phyloP scores from a whole-genome alignment of 53 echinoderm and acorn worm species.

The Arbacia lixula region DNA sequence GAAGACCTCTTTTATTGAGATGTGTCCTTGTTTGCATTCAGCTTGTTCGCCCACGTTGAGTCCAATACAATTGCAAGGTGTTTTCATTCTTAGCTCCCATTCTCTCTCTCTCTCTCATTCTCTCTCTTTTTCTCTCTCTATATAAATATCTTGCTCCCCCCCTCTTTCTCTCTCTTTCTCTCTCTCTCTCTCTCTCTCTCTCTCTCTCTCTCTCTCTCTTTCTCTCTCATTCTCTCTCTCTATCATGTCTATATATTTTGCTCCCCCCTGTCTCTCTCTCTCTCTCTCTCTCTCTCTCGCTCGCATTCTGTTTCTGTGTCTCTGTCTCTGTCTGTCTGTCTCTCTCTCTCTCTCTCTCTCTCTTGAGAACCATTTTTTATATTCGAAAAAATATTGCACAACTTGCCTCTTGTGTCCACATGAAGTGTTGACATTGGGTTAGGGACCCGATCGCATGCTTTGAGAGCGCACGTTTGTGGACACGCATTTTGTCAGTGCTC shows the following conservation, averaged over 20 bases:
- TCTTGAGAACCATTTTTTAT: too few relatives aligned
- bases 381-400: too few relatives aligned
- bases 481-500: too few relatives aligned
- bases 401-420: too few relatives aligned
- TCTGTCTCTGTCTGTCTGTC: too few relatives aligned
- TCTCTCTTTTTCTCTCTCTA: background rate
- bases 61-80: background rate
- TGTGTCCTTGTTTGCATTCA: conserved; percentile 8
- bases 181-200: background rate
- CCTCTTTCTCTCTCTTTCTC: background rate
- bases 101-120: background rate
- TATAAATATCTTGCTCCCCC: background rate
- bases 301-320: background rate
- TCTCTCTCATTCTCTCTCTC: too few relatives aligned
- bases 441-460: too few relatives aligned
- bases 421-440: too few relatives aligned
- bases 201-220: background rate
- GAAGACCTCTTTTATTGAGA: background rate
- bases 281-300: background rate
- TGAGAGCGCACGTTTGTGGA: too few relatives aligned
- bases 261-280: too few relatives aligned
- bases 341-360: too few relatives aligned
- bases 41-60: conserved; percentile 23
- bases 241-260: too few relatives aligned
- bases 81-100: background rate